phyloP scores from a whole-genome alignment of 2,113 vertebrate genomes.

The Macquaria australasica region DNA sequence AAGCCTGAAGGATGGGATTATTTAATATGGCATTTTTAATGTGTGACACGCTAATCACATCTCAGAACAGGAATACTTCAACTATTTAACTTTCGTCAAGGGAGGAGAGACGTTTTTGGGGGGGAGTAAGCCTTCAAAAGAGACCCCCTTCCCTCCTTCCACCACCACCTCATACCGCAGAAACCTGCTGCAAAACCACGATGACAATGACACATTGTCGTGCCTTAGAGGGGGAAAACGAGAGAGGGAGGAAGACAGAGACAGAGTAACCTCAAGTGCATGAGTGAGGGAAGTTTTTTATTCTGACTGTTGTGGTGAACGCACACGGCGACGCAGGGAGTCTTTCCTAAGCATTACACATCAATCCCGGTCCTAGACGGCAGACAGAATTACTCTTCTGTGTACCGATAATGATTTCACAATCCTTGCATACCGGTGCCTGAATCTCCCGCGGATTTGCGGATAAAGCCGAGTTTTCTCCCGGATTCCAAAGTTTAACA shows the following conservation, averaged over 20 bases:
- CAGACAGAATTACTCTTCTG: slow-evolving; percentile 63
- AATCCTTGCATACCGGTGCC: slow-evolving; percentile 58
- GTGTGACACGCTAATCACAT: slow-evolving; percentile 97
- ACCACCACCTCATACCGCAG: slow-evolving; percentile 58
- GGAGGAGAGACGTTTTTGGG: slow-evolving; percentile 70
- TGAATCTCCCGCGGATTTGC: slow-evolving; percentile 69
- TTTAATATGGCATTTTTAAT: slow-evolving; percentile 97
- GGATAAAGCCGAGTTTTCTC: slow-evolving; percentile 66
- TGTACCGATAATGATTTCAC: slow-evolving; percentile 65
- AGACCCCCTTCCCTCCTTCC: slow-evolving; percentile 39
- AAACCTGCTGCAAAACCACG: slow-evolving; percentile 72
- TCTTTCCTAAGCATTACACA: slow-evolving; percentile 59
- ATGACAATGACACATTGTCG: slow-evolving; percentile 84
- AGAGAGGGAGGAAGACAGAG: slow-evolving; percentile 40
- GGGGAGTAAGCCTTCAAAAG: slow-evolving; percentile 77
- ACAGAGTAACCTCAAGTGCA: slow-evolving; percentile 58
- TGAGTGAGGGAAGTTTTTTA: slow-evolving; percentile 59
- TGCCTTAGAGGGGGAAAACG: slow-evolving; percentile 39
- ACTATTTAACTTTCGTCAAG: slow-evolving; percentile 85
- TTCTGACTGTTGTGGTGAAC: slow-evolving; percentile 60
- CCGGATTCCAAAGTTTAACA: slow-evolving; percentile 67
- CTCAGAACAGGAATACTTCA: slow-evolving; percentile 92
- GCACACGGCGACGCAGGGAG: slow-evolving; percentile 51
- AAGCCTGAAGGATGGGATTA: slow-evolving; percentile 99
- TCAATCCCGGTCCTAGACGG: slow-evolving; percentile 63